Conservation (phyloP, 1,140 invertebrate genomes). For the Aethina tumida region DNA sequence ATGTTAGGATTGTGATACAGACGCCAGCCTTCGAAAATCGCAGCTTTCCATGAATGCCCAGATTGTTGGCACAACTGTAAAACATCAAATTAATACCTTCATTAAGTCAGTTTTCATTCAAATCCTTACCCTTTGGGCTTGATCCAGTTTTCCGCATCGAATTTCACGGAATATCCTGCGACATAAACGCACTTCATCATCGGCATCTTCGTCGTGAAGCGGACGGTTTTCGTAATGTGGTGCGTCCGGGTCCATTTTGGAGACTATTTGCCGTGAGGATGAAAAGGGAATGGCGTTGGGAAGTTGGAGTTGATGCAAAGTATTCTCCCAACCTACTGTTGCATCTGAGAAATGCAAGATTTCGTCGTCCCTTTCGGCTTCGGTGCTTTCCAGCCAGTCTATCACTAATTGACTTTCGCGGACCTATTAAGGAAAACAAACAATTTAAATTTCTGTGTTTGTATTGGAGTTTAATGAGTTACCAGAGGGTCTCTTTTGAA, state of each 20-base stretch:
- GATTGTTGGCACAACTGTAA: conserved; percentile 62
- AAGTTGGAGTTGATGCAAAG: conserved; percentile 65
- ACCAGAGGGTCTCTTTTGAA: conserved; percentile 57
- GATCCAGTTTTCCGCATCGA: conserved; percentile 72
- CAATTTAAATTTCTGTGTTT: too few relatives aligned
- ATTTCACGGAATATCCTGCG: conserved; percentile 64
- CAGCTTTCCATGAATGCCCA: conserved; percentile 84
- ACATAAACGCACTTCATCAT: conserved; percentile 72
- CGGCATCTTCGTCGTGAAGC: conserved; percentile 79
- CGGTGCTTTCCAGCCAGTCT: conserved; percentile 86
- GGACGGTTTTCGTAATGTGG: conserved; percentile 65
- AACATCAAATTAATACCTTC: neutral
- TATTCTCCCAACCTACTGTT: conserved; percentile 84
- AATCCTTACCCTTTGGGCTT: conserved; percentile 53
- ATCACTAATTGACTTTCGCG: conserved; percentile 78
- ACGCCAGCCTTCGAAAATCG: conserved; percentile 81
- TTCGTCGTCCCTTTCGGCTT: conserved; percentile 56
- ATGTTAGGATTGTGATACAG: conserved; percentile 76
- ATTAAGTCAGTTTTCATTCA: conserved; percentile 2
- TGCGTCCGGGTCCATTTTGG: conserved; percentile 88
- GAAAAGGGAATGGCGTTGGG: conserved; percentile 43
- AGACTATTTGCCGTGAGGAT: conserved; percentile 49
- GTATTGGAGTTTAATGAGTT: too few relatives aligned
- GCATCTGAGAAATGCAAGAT: conserved; percentile 64
- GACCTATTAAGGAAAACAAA: too few relatives aligned